These are phyloP conservation scores for Sebastes paucispinis DNA, from an alignment of 2,797 vertebrate species.

Conservation along the genomic window DNA sequence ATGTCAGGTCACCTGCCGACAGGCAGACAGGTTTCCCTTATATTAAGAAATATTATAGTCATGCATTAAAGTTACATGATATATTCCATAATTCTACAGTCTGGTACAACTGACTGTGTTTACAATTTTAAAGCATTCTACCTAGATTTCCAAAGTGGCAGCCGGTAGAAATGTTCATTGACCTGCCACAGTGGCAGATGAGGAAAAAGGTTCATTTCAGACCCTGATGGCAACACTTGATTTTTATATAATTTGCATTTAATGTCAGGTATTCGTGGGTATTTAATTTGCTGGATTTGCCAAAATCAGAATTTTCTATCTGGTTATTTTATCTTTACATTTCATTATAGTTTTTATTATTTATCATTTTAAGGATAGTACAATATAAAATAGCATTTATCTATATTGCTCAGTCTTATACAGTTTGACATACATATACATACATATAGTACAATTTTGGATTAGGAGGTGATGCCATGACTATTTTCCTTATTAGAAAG, in stretches of 20 bases:
- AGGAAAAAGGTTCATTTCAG: too few relatives aligned
- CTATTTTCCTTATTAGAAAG: fast-evolving
- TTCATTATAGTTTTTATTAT: neutral
- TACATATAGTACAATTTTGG: neutral
- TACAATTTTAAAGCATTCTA: too few relatives aligned
- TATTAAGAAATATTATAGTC: too few relatives aligned
- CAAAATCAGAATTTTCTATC: neutral
- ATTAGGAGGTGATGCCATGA: neutral
- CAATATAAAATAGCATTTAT: neutral
- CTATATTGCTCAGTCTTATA: neutral
- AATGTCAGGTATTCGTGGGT: neutral
- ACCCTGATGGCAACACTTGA: neutral
- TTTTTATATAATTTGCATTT: neutral
- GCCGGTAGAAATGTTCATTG: too few relatives aligned
- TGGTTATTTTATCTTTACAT: neutral
- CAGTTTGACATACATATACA: too few relatives aligned
- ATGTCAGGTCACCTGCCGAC: too few relatives aligned
- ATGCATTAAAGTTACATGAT: too few relatives aligned
- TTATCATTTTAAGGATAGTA: neutral
- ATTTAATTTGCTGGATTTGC: neutral
- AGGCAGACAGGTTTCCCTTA: too few relatives aligned
- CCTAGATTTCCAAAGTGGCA: too few relatives aligned
- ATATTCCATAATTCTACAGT: too few relatives aligned
- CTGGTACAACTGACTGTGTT: too few relatives aligned
- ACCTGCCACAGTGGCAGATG: too few relatives aligned